Conservation (phyloP, 2,888 invertebrate species). For the Tetheella fluctuosa region DNA sequence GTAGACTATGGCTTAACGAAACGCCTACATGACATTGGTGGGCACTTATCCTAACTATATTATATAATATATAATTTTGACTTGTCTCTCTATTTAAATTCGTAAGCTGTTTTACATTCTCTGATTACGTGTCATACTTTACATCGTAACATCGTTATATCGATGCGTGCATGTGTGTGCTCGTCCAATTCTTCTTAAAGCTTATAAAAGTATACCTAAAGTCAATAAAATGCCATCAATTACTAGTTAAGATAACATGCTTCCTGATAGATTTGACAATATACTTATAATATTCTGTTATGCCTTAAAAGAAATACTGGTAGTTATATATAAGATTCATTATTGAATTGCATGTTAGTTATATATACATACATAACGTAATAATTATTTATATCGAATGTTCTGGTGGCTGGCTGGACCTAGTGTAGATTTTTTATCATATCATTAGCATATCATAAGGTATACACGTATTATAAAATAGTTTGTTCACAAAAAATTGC, state of each 20-base stretch:
- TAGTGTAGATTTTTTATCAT: constrained; percentile 82
- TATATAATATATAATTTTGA: constrained; percentile 34
- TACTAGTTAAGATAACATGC: constrained; percentile 79
- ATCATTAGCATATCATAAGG: constrained; percentile 81
- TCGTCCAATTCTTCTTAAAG: constrained; percentile 22
- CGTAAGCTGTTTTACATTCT: not conserved
- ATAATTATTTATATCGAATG: constrained; percentile 51
- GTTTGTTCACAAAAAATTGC: constrained; percentile 54
- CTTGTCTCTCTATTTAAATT: constrained; percentile 35
- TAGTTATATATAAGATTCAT: constrained; percentile 73
- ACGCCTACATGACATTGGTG: constrained; percentile 24
- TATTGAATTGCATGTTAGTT: constrained; percentile 72
- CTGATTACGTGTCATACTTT: constrained; percentile 7
- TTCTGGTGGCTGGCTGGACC: constrained; percentile 69
- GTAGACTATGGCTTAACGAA: constrained; percentile 29
- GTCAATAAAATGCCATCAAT: constrained; percentile 76
- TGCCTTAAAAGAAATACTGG: constrained; percentile 78
- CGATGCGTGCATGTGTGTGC: constrained; percentile 23
- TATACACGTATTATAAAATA: constrained; percentile 54
- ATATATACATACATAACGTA: constrained; percentile 52
- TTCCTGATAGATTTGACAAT: constrained; percentile 84
- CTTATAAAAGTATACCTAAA: constrained; percentile 43
- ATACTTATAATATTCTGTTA: constrained; percentile 69
- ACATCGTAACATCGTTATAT: not conserved
- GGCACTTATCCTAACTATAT: constrained; percentile 23